These are phyloP conservation scores for human DNA, from an alignment of 2,113 vertebrate species.

Conservation along the genomic window DNA sequence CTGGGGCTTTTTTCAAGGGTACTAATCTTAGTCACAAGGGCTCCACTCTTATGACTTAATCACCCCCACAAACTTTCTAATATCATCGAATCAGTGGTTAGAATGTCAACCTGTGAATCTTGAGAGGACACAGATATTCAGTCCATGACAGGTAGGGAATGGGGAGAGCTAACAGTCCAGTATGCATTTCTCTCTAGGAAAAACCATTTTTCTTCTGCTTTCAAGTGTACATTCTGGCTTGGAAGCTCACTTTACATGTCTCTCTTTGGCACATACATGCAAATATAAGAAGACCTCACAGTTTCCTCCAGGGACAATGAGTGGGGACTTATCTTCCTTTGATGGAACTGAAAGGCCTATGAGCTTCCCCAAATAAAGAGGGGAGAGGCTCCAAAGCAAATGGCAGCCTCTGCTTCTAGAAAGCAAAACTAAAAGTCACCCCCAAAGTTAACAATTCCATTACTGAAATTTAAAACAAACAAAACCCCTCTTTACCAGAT, in stretches of 20 bases:
- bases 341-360: conserved; percentile 20
- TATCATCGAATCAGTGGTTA: neutral
- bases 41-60: neutral
- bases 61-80: neutral
- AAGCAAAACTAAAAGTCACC: neutral
- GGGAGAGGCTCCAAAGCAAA: neutral
- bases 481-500: neutral
- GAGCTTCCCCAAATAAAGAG: neutral
- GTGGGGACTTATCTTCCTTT: neutral
- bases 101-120: neutral
- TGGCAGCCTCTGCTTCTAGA: conserved; percentile 24
- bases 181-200: conserved; percentile 26
- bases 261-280: neutral
- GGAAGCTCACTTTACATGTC: neutral
- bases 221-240: neutral
- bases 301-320: neutral
- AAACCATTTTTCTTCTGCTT: neutral
- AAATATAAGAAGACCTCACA: neutral
- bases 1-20: neutral
- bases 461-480: neutral
- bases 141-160: neutral
- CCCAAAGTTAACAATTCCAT: neutral
- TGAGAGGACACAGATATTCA: neutral
- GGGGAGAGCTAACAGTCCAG: neutral
- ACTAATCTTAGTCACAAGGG: neutral